phyloP scores from a whole-genome alignment of 2,888 invertebrate species.

The Creontiades dilutus region DNA sequence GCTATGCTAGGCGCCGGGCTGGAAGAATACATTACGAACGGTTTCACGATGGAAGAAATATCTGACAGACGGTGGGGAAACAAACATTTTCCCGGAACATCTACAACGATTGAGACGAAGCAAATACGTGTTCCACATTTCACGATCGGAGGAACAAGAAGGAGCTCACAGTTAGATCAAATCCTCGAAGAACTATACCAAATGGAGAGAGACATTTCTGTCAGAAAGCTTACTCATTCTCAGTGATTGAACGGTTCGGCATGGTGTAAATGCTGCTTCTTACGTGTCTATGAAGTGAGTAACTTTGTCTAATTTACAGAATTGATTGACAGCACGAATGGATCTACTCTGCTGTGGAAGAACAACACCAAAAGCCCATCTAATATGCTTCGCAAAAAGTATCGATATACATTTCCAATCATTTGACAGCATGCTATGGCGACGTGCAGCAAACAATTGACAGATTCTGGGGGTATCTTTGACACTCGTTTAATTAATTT shows the following conservation, averaged over 20 bases:
- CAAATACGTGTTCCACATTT: constrained; percentile 36
- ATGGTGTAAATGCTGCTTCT: too few species aligned
- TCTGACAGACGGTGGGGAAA: background rate
- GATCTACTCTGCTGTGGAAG: too few species aligned
- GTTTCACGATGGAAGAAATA: constrained; percentile 57
- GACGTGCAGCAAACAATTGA: too few species aligned
- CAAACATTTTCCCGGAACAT: background rate
- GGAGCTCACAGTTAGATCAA: constrained; percentile 46
- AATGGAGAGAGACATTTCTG: constrained; percentile 47
- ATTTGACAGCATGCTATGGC: too few species aligned
- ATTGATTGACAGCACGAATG: too few species aligned
- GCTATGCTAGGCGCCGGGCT: constrained; percentile 47
- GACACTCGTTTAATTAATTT: too few species aligned
- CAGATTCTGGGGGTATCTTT: too few species aligned
- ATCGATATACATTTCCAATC: too few species aligned
- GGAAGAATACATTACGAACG: constrained; percentile 52
- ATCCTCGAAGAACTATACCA: constrained; percentile 51
- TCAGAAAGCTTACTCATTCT: background rate
- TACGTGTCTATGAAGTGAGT: too few species aligned
- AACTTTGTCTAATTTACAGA: too few species aligned
- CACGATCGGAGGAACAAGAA: background rate
- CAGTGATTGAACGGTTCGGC: background rate
- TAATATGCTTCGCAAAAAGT: too few species aligned
- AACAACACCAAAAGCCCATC: too few species aligned
- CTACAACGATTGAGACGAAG: constrained; percentile 11